Conservation (phyloP, 2,113 vertebrate species). For the Lepus americanus region DNA sequence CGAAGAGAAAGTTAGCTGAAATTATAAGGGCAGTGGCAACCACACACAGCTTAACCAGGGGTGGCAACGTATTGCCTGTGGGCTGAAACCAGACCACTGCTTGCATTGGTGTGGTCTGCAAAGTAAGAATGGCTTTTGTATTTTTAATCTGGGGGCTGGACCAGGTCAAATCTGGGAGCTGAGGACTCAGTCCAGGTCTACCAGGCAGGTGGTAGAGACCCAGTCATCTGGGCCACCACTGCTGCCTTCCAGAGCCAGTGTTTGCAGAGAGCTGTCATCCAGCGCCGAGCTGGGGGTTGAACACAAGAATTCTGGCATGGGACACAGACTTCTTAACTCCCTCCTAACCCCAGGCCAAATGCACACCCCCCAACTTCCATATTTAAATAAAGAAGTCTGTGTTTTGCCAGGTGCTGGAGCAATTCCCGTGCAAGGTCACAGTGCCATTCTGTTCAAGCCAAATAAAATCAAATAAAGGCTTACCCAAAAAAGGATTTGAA, state of each 20-base stretch:
- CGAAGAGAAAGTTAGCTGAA: not conserved
- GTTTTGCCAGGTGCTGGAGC: not conserved
- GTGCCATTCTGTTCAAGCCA: not conserved
- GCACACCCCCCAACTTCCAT: not conserved
- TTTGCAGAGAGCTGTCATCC: too few species aligned
- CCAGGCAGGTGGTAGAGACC: too few species aligned
- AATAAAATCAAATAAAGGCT: not conserved
- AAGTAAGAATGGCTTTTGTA: not conserved
- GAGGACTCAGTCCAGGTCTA: too few species aligned
- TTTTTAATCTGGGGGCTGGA: not conserved
- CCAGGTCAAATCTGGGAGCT: too few species aligned
- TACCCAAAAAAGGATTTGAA: not conserved
- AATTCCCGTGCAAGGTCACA: not conserved
- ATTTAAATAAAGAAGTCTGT: slow-evolving; percentile 53
- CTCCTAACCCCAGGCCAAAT: too few species aligned
- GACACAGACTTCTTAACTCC: too few species aligned
- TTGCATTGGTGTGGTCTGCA: not conserved
- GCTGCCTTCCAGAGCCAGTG: too few species aligned
- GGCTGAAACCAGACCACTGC: not conserved
- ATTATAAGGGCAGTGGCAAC: not conserved
- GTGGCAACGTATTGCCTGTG: not conserved
- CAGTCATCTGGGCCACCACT: too few species aligned
- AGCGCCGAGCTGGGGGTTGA: too few species aligned
- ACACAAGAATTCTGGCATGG: too few species aligned
- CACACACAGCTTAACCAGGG: not conserved